phyloP scores from a whole-genome alignment of 2,888 invertebrate genomes.

The Callimorpha dominula region DNA sequence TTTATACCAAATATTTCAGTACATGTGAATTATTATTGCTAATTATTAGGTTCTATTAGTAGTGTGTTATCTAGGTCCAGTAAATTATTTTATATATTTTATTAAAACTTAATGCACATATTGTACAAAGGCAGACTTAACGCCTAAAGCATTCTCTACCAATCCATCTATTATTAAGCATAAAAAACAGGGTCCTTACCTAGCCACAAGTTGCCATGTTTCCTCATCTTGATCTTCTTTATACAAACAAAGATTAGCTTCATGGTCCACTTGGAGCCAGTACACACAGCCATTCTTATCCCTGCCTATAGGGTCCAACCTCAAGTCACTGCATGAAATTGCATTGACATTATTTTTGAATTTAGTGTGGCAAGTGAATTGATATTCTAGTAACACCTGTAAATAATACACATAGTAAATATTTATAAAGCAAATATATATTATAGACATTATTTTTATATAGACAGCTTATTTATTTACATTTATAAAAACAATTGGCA shows the following conservation, averaged over 20 bases:
- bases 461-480: not conserved
- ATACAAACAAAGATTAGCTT: conserved; percentile 96
- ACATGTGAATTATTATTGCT: too few relatives aligned
- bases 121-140: too few relatives aligned
- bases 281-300: conserved; percentile 97
- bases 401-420: conserved; percentile 47
- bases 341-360: conserved; percentile 96
- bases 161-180: too few relatives aligned
- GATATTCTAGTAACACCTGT: conserved; percentile 95
- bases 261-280: conserved; percentile 96
- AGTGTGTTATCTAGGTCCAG: too few relatives aligned
- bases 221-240: conserved; percentile 98
- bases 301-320: conserved; percentile 95
- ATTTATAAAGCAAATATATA: not conserved
- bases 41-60: too few relatives aligned
- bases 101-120: too few relatives aligned
- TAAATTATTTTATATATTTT: too few relatives aligned
- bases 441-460: not conserved
- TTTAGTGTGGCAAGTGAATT: conserved; percentile 97
- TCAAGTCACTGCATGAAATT: conserved; percentile 91
- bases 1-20: too few relatives aligned
- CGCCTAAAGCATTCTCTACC: too few relatives aligned
- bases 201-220: conserved; percentile 97
- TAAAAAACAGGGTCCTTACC: conserved; percentile 74
- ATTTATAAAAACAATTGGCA: conserved; percentile 37